Percentiles rank a stretch among this genome's conserved stretches.
These are phyloP conservation scores for Rhabdomys dilectus DNA, from an alignment of 2,113 vertebrate species.

Conservation along the genomic window DNA sequence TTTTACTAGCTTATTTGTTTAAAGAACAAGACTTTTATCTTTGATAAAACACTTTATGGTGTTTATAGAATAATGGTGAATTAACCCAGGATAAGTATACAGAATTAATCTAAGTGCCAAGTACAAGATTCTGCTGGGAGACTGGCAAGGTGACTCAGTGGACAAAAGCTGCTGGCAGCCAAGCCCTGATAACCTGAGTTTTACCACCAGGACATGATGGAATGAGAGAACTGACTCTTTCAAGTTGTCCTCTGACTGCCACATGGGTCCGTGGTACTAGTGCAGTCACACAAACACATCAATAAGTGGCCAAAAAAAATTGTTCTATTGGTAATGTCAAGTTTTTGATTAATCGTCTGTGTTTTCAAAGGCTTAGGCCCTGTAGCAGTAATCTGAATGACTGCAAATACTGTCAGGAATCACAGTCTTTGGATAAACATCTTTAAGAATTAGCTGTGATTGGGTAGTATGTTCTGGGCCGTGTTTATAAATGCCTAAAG, in stretches of 20 bases:
- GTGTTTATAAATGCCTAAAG: constrained; percentile 63
- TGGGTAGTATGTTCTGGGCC: constrained; percentile 54
- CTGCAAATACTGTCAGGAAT: constrained; percentile 51
- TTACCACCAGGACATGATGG: too few species aligned
- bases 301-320: background rate
- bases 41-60: constrained; percentile 52
- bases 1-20: constrained; percentile 46
- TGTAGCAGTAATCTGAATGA: constrained; percentile 41
- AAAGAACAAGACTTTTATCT: constrained; percentile 46
- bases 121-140: background rate
- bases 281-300: background rate
- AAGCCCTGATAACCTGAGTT: background rate
- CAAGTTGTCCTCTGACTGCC: background rate
- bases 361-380: constrained; percentile 28
- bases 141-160: too few species aligned
- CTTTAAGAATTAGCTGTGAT: constrained; percentile 56
- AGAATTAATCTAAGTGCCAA: constrained; percentile 36
- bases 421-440: constrained; percentile 58
- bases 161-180: background rate
- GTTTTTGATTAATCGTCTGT: constrained; percentile 33
- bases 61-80: constrained; percentile 9
- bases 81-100: constrained; percentile 21
- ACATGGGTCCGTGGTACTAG: too few species aligned
- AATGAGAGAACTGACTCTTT: background rate
- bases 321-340: constrained; percentile 43